A percentile compares a stretch with the other conserved stretches of the same genome.
Evolutionary conservation across 2,888 invertebrate genomes (phyloP).

Genomic region (Rapana venosa): DNA sequence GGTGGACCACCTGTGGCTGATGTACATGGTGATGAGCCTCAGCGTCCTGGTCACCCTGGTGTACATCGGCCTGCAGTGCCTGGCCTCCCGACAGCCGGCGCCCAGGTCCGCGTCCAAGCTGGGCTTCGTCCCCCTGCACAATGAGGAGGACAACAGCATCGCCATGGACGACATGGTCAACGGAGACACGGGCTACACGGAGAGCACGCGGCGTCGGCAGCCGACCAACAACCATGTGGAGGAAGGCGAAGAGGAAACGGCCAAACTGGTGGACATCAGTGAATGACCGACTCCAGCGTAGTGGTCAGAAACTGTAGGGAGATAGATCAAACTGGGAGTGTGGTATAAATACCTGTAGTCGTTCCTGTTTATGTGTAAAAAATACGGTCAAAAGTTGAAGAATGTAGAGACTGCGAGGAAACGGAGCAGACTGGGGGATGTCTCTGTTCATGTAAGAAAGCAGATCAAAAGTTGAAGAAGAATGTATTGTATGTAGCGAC

Average conservation of each 20-base stretch:
- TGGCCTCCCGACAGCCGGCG: slow-evolving; percentile 63
- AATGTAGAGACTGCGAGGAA: too few species aligned
- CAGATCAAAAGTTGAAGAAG: too few species aligned
- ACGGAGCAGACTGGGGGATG: too few species aligned
- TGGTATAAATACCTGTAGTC: too few species aligned
- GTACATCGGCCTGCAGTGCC: slow-evolving; percentile 73
- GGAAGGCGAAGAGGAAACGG: slow-evolving; percentile 46
- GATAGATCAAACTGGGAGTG: too few species aligned
- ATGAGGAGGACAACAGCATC: slow-evolving; percentile 61
- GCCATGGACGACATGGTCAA: slow-evolving; percentile 55
- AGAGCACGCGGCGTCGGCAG: slow-evolving; percentile 48
- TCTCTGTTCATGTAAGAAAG: too few species aligned
- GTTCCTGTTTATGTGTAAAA: too few species aligned
- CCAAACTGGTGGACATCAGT: slow-evolving; percentile 49
- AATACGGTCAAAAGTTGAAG: too few species aligned
- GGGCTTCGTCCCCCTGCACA: slow-evolving; percentile 64
- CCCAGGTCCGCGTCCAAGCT: slow-evolving; percentile 50
- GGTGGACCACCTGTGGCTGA: slow-evolving; percentile 73
- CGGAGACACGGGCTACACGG: slow-evolving; percentile 28
- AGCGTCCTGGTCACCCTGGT: slow-evolving; percentile 67
- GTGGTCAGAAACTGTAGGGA: too few species aligned
- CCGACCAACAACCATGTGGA: slow-evolving; percentile 42
- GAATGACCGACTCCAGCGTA: slow-evolving; percentile 12
- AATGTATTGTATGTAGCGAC: too few species aligned
- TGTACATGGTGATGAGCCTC: slow-evolving; percentile 74